Evolutionary conservation across 1,140 invertebrate genomes (phyloP), one percentile per base, ranked within the genome.

Genomic region (Drosophila arawakana): DNA sequence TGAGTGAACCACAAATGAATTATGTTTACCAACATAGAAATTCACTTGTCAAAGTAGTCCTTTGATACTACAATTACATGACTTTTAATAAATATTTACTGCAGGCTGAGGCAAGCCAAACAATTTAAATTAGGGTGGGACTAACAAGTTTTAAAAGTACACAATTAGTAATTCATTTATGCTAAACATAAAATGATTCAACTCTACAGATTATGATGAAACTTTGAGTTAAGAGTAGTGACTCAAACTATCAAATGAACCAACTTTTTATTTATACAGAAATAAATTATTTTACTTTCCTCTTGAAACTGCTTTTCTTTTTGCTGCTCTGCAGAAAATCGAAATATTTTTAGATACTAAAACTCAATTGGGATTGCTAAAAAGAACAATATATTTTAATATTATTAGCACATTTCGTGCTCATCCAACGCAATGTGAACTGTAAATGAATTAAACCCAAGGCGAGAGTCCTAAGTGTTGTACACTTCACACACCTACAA

Each of bases 391-490:
- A 43, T 43, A 43, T 43, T 43, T 10, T 43, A 43, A 43, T 11
- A 43, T 43, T 43, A 43, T 43, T 43, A n/a, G 39, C 39, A 43
- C 39, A 11, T 43, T 43, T 43, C 11, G 11, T 39, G 7, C 7
- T 39, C 37, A 39, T 39, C 37, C 37, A 39, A 9, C 8, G 37
- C 5, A 39, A 39, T 39, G 37, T 21, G 21, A 21, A 8, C 47
- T 13, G 34, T n/a, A 34, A 54, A 54, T 54, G 11, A 54, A 47
- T n/a, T 59, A 15, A 47, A 13, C 25, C 58, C 21, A 59, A 44
- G 10, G 15, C 44, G 44, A 37, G 10, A 13, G 41, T 6, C 39
- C 25, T 21, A 37, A 60, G 58, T 47, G 58, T 30, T 30, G n/a
- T 47, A 18, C 13, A 44, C 30, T 60, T 47, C 1, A 43, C 30